Evolutionary conservation across 2,113 vertebrate species (phyloP), one percentile per base, ranked within the genome.

Genomic region (Laticauda colubrina): DNA sequence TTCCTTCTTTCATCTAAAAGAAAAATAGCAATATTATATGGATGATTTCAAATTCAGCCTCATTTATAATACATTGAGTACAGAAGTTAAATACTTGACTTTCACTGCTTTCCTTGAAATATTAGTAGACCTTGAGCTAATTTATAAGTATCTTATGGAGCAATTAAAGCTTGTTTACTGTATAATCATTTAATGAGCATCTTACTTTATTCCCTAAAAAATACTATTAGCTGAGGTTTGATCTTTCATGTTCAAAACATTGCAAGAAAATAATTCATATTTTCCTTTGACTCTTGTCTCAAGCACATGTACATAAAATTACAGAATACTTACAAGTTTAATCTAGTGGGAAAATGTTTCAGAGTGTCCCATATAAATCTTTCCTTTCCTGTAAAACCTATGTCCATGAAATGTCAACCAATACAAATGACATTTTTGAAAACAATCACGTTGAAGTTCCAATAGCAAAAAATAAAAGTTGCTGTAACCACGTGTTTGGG

Each of bases 1-100:
- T 97, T 88, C 99, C 99, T 91, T 99, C 99, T 96, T 99, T 99
- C 99, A 99, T 99, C 99, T 99, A 97, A 95, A 93, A 95, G 10
- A 59, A 95, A 95, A 86, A 94, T 15, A 93, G 15, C 90, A 39
- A 89, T 0, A 87, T 34, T 89, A 96, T 56, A 48, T 0, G n/a
- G 15, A 21, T 23, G 11, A 26, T 29, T 54, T 53, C 51, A n/a
- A 34, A 89, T 34, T 89, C 20, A n/a, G 43, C 29, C 59, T 69
- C 20, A n/a, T 61, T 90, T 64, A 45, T 9, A 64, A 29, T 21
- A 90, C 7, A n/a, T 10, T 18, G 15, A 48, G 6, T 53, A 61
- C 48, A 89, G 2, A 61, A 53, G 26, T 69, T 29, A 53, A 29
- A 51, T 18, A 61, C 14, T 21, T 89, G 53, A 57, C 11, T 89